A percentile compares a stretch with the other conserved stretches of the same genome.
These are phyloP conservation scores for Catamblyrhynchus diadema DNA, from an alignment of 2,797 vertebrate genomes.

Conservation along the genomic window DNA sequence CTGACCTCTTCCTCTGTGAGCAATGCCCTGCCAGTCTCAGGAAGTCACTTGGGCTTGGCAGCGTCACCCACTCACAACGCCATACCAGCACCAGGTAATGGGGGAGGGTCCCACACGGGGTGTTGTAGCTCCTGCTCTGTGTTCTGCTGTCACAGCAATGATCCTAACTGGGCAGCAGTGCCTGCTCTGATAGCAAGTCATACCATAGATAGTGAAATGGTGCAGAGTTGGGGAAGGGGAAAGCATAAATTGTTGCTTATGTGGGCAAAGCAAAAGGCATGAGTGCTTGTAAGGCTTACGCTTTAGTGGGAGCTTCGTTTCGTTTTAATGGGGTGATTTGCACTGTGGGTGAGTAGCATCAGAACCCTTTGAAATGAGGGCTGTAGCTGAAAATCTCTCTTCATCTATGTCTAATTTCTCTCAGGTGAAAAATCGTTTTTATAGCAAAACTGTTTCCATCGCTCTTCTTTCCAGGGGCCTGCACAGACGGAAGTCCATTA, in stretches of 20 bases:
- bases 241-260: not conserved
- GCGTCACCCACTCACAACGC: slow-evolving; percentile 93
- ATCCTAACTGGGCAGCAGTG: not conserved
- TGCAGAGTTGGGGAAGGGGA: not conserved
- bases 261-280: not conserved
- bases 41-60: slow-evolving; percentile 90
- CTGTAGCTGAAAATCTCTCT: not conserved
- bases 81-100: slow-evolving; percentile 88
- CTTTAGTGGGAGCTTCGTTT: not conserved
- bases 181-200: not conserved
- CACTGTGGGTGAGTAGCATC: not conserved
- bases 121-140: not conserved
- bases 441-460: not conserved
- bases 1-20: slow-evolving; percentile 90
- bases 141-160: not conserved
- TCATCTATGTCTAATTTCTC: not conserved
- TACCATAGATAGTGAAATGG: not conserved
- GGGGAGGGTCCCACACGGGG: not conserved
- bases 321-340: not conserved
- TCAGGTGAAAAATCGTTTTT: not conserved
- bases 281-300: not conserved
- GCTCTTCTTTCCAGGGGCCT: not conserved
- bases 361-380: not conserved
- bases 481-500: not conserved
- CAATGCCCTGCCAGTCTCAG: slow-evolving; percentile 80